Evolutionary conservation across 2,113 vertebrate genomes (phyloP), one percentile per base, ranked within the genome.

Genomic region (Lagopus muta): DNA sequence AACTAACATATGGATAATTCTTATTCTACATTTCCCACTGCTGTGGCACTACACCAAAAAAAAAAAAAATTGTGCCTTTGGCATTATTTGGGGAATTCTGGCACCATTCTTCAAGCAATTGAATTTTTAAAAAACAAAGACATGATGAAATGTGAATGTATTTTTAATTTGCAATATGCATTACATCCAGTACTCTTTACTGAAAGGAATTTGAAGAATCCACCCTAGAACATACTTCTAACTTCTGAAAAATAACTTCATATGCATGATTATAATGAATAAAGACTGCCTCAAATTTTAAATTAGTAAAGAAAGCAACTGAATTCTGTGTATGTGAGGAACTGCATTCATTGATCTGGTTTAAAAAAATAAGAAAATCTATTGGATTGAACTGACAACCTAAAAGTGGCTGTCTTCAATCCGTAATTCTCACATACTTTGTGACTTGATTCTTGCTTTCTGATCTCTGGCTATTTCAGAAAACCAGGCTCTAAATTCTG

Each of bases 1-100:
- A 85, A 86, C 93, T 90, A 90, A 42, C 71, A 88, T 80, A 36
- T 87, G 55, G n/a, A 38, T 88, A 72, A 78, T 65, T 94, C 61
- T 77, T 89, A 65, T 36, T 83, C 54, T 76, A 7, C 78, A 24
- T 93, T 95, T 87, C 38, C 47, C 86, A 22, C 28, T 86, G 55
- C 54, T 73, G 61, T 78, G 80, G 45, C 60, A n/a, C 94, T 93
- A 73, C 78, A 65, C 52, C 24, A 52, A 27, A 52, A 27, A 52
- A 25, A 52, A 82, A 82, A 54, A 82, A 86, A 86, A 55, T 60
- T 13, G 11, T 82, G 92, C 86, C 55, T 74, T 84, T 83, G 81
- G 83, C 62, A 3, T 1, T 92, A 36, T 82, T 55, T 76, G n/a
- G 77, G 40, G 42, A 64, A 30, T 86, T 92, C 34, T 93, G 58